These are phyloP conservation scores for Calliopum simillimum DNA, from an alignment of 2,888 invertebrate genomes.

Conservation along the genomic window DNA sequence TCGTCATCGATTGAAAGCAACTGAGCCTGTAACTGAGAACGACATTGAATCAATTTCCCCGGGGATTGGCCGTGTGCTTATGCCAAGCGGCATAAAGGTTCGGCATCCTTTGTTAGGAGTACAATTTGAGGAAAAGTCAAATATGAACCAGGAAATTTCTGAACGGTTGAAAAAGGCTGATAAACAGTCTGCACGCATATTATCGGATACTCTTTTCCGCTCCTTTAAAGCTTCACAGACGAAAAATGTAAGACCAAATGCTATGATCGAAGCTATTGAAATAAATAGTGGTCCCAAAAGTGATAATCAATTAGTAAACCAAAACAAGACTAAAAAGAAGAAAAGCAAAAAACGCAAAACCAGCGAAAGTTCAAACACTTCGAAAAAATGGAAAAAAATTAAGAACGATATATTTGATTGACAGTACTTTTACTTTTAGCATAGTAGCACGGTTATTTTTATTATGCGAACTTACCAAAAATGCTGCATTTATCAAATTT, in stretches of 20 bases:
- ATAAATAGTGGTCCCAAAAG: slow-evolving; percentile 36
- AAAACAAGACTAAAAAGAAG: slow-evolving; percentile 42
- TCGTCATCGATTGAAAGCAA: slow-evolving; percentile 48
- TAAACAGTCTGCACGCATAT: slow-evolving; percentile 36
- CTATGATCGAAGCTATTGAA: slow-evolving; percentile 30
- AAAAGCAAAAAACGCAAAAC: slow-evolving; percentile 43
- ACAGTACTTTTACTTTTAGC: too few relatives aligned
- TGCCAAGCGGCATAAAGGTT: slow-evolving; percentile 50
- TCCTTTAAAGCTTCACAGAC: slow-evolving; percentile 2
- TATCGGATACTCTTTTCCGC: slow-evolving; percentile 26
- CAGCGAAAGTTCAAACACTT: slow-evolving; percentile 25
- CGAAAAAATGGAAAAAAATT: too few relatives aligned
- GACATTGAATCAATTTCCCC: slow-evolving; percentile 39
- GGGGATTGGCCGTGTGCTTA: slow-evolving; percentile 42
- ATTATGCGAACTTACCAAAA: too few relatives aligned
- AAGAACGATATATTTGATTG: too few relatives aligned
- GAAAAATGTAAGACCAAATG: slow-evolving; percentile 4
- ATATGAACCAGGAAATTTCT: slow-evolving; percentile 41
- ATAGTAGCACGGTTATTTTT: too few relatives aligned
- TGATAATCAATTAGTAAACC: slow-evolving; percentile 40
- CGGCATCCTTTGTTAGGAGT: slow-evolving; percentile 56
- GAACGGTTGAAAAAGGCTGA: slow-evolving; percentile 49
- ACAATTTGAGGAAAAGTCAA: slow-evolving; percentile 48
- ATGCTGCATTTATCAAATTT: too few relatives aligned
- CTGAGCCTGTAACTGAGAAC: slow-evolving; percentile 40